Evolutionary conservation across 1,140 invertebrate genomes (phyloP), one percentile per base, ranked within the genome.

Genomic region (Pachypsylla venusta): DNA sequence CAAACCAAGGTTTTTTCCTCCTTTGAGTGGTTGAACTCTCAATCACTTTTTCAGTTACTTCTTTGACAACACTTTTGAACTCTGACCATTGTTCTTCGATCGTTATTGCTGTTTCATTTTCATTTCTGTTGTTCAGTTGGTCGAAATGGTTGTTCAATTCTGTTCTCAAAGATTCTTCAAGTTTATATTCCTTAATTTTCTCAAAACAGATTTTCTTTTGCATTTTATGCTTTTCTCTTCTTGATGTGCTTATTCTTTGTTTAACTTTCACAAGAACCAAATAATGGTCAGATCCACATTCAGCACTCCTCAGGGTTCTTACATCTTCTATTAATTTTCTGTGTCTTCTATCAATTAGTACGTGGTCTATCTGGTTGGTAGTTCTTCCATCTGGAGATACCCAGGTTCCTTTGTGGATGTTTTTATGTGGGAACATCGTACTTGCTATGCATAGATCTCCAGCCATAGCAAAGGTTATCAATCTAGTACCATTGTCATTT

Each of bases 361-460:
- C 42, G 35, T 63, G 59, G 22, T 64, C 60, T 56, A 64, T 63
- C 61, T 64, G 60, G 35, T 62, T 62, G 22, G 25, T 56, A 7
- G 54, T 57, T n/a, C 39, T 16, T 26, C 59, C 57, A 62, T 63
- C 59, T 28, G 61, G 62, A n/a, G 61, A 60, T 12, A 2, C 28
- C 63, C 62, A 64, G 7, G 58, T 64, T 16, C 12, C 27, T 30
- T 35, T 35, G 27, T 56, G 27, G 10, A 56, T 56, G n/a, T 56
- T 56, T 56, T 56, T 56, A 22, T 35, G 27, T 13, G 54, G 54
- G 1, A 28, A 27, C n/a, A 55, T 55, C 30, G 25, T 55, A 55
- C n/a, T n/a, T n/a, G n/a, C n/a, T n/a, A n/a, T n/a, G n/a, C n/a
- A n/a, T n/a, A n/a, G n/a, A n/a, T n/a, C n/a, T n/a, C n/a, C n/a